Percentiles rank a stretch among this genome's conserved stretches.
These are phyloP conservation scores for Mesocentrotus franciscanus DNA, from an alignment of 53 echinoderm and acorn worm genomes.

Conservation along the genomic window DNA sequence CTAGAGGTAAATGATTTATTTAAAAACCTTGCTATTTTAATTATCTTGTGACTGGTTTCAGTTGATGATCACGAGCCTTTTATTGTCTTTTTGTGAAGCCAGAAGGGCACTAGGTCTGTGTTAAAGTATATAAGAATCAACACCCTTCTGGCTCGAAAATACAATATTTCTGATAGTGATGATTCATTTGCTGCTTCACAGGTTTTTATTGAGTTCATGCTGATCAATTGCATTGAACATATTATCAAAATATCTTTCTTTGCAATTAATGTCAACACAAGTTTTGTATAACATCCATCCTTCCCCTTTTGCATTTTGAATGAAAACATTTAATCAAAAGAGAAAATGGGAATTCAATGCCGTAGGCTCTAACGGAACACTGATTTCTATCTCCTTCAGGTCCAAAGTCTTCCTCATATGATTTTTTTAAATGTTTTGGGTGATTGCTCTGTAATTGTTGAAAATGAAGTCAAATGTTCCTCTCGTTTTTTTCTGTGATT, in stretches of 20 bases:
- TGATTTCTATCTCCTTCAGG: background rate
- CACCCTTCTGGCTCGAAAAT: too few relatives aligned
- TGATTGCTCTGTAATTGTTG: background rate
- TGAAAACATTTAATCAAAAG: background rate
- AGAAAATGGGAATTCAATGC: background rate
- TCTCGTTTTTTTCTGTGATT: background rate
- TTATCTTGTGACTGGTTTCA: too few relatives aligned
- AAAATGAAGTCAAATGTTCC: background rate
- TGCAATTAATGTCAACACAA: background rate
- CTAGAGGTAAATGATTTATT: too few relatives aligned
- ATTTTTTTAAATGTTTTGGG: background rate
- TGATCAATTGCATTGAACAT: too few relatives aligned
- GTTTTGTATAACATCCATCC: background rate
- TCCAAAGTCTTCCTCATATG: background rate
- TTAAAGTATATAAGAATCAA: too few relatives aligned
- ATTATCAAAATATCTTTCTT: background rate
- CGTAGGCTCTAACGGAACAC: background rate
- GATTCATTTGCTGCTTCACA: too few relatives aligned
- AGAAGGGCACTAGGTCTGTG: too few relatives aligned
- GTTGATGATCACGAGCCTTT: too few relatives aligned
- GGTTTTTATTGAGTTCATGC: too few relatives aligned
- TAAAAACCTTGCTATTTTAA: too few relatives aligned
- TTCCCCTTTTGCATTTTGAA: background rate
- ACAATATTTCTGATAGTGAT: too few relatives aligned
- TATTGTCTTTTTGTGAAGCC: too few relatives aligned